A percentile compares a stretch with the other conserved stretches of the same genome.
Conservation (phyloP, 2,888 invertebrate genomes). For the Tuberolachnus salignus region DNA sequence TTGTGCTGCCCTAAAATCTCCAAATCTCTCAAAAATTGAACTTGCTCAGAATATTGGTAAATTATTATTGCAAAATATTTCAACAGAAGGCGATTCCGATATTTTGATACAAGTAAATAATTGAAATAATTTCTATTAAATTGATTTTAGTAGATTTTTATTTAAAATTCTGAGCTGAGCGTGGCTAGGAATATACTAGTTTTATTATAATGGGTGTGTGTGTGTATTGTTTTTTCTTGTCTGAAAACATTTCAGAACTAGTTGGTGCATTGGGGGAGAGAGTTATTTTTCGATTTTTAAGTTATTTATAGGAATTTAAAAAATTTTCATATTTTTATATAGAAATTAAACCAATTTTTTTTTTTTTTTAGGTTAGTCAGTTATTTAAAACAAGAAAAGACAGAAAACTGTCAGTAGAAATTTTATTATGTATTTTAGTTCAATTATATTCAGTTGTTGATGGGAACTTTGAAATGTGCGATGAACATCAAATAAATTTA, state of each 20-base stretch:
- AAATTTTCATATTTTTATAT: too few relatives aligned
- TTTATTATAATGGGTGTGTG: too few relatives aligned
- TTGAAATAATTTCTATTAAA: not conserved
- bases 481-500: constrained; percentile 65
- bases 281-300: too few relatives aligned
- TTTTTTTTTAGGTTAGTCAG: constrained; percentile 59
- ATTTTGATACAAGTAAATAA: constrained; percentile 38
- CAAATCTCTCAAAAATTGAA: constrained; percentile 66
- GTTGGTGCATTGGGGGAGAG: too few relatives aligned
- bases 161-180: too few relatives aligned
- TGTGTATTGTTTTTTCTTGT: too few relatives aligned
- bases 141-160: not conserved
- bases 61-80: constrained; percentile 68
- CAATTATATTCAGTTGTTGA: constrained; percentile 71
- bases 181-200: too few relatives aligned
- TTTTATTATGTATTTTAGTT: constrained; percentile 68
- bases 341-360: not conserved
- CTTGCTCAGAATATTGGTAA: constrained; percentile 70
- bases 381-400: constrained; percentile 68
- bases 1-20: constrained; percentile 66
- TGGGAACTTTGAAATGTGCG: constrained; percentile 56
- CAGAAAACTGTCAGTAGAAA: constrained; percentile 66
- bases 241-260: too few relatives aligned
- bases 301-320: not conserved
- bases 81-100: constrained; percentile 61